Conservation (phyloP, 1,140 invertebrate species). For the Bilobella aurantiaca region DNA sequence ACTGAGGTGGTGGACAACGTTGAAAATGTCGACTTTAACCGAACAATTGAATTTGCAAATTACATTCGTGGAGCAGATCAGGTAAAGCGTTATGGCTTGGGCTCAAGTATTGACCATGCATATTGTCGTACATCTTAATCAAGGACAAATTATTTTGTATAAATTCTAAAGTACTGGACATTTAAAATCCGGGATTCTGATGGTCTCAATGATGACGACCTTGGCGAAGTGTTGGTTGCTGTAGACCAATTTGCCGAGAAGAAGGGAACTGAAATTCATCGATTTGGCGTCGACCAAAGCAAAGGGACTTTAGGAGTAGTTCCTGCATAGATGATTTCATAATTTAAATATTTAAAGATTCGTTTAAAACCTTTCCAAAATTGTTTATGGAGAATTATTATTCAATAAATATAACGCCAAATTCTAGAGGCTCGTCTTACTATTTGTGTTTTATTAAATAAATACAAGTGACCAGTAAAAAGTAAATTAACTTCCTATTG, state of each 20-base stretch:
- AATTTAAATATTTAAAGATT: not conserved
- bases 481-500: no score
- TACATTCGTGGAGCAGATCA: slow-evolving; percentile 26
- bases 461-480: no score
- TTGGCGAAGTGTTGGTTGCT: slow-evolving; percentile 23
- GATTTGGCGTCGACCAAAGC: slow-evolving; percentile 1
- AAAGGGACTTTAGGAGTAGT: slow-evolving; percentile 12
- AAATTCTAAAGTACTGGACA: slow-evolving; percentile 13
- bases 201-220: slow-evolving; percentile 19
- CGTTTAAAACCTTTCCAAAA: not conserved
- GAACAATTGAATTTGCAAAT: slow-evolving; percentile 26
- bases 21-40: slow-evolving; percentile 22
- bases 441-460: no score
- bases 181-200: slow-evolving; percentile 28
- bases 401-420: no score
- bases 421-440: no score
- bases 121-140: no score
- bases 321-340: not conserved
- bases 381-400: not conserved
- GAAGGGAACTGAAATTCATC: not conserved
- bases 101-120: not conserved
- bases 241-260: slow-evolving; percentile 20
- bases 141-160: slow-evolving; percentile 8
- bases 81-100: slow-evolving; percentile 11
- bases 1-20: slow-evolving; percentile 24